Percentiles rank a stretch among this genome's conserved stretches.
These are phyloP conservation scores for Pharmacophagus antenor DNA, from an alignment of 2,888 invertebrate species.

Conservation along the genomic window DNA sequence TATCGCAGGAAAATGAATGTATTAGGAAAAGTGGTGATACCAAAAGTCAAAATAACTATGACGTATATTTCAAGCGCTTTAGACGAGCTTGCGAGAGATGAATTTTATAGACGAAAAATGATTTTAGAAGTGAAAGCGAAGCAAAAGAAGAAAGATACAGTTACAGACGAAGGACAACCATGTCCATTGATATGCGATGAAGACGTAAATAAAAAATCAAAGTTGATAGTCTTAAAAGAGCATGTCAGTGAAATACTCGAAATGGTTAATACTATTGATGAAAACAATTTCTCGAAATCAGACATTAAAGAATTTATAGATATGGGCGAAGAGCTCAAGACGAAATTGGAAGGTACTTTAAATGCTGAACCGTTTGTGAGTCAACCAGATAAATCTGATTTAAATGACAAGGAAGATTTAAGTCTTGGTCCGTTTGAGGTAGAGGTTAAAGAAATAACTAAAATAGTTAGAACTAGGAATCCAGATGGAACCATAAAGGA, in stretches of 20 bases:
- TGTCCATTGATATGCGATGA: constrained; percentile 5
- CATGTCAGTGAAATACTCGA: constrained; percentile 21
- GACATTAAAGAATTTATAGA: constrained; percentile 14
- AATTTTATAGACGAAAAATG: constrained; percentile 39
- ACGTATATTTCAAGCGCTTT: constrained; percentile 44
- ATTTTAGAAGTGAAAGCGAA: constrained; percentile 38
- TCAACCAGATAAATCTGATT: not conserved
- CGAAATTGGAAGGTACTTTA: constrained; percentile 13
- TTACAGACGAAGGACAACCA: not conserved
- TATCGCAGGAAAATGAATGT: constrained; percentile 46
- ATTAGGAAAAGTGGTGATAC: constrained; percentile 46
- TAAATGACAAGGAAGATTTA: constrained; percentile 31
- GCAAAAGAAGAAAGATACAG: constrained; percentile 33
- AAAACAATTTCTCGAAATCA: constrained; percentile 1
- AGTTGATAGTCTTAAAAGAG: constrained; percentile 11
- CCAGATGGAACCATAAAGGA: constrained; percentile 47
- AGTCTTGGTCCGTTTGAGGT: constrained; percentile 43
- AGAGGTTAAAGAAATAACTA: constrained; percentile 46
- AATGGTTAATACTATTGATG: constrained; percentile 24
- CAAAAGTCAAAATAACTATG: constrained; percentile 43
- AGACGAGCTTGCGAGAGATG: constrained; percentile 50
- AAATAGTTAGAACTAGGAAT: constrained; percentile 43
- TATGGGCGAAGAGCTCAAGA: constrained; percentile 21
- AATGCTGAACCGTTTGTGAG: constrained; percentile 7
- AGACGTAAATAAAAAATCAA: constrained; percentile 7